These are phyloP conservation scores for Urophycis tenuis DNA, from an alignment of 2,797 vertebrate species.

Conservation along the genomic window DNA sequence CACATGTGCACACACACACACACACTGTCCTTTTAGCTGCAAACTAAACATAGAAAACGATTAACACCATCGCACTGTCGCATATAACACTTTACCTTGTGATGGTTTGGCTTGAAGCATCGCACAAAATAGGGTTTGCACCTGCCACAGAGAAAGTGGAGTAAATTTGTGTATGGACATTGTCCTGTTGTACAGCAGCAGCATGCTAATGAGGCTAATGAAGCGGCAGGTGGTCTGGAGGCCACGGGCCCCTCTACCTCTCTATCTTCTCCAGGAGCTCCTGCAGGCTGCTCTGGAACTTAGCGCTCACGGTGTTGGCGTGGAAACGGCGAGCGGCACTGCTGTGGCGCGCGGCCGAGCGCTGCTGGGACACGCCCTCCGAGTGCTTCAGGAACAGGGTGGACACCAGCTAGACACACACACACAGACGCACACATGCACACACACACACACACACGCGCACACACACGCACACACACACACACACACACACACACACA, in stretches of 20 bases:
- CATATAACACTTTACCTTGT: conserved; percentile 77
- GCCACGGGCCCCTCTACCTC: conserved; percentile 64
- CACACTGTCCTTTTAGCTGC: not conserved
- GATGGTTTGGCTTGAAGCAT: conserved; percentile 96
- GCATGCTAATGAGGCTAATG: not conserved
- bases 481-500: not conserved
- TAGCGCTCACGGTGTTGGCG: conserved; percentile 85
- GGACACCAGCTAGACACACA: conserved; percentile 79
- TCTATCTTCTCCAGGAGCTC: conserved; percentile 94
- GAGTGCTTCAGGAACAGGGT: conserved; percentile 86
- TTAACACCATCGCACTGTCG: conserved; percentile 43
- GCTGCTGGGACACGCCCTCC: conserved; percentile 75
- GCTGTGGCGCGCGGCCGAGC: conserved; percentile 69
- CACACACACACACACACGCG: conserved; percentile 23
- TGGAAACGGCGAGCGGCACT: conserved; percentile 80
- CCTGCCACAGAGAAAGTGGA: conserved; percentile 66
- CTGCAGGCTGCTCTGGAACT: conserved; percentile 88
- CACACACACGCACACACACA: conserved; percentile 12
- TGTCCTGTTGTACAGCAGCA: not conserved
- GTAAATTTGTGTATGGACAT: conserved; percentile 27
- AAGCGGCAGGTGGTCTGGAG: not conserved
- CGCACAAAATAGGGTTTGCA: conserved; percentile 94
- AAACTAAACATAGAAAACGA: conserved; percentile 20
- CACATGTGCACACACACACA: not conserved
- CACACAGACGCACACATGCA: conserved; percentile 20